A percentile compares a stretch with the other conserved stretches of the same genome.
Evolutionary conservation across 2,113 vertebrate species (phyloP).

Genomic region (Cyphomyrus discorhynchus): DNA sequence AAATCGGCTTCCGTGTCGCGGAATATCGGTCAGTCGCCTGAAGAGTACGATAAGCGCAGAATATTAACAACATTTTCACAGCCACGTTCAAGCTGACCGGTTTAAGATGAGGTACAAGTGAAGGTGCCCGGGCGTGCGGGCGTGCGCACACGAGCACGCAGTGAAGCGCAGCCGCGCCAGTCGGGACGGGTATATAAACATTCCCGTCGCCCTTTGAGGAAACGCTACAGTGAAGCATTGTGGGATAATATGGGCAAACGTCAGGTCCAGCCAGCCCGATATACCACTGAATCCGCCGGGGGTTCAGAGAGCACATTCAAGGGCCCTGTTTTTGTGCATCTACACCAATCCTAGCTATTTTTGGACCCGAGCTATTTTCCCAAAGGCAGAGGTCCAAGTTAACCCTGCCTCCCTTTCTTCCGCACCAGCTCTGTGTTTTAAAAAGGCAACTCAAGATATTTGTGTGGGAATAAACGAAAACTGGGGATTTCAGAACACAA

Average conservation of each 20-base stretch:
- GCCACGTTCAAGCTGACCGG: conserved; percentile 12
- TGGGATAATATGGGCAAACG: conserved; percentile 14
- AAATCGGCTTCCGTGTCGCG: background rate
- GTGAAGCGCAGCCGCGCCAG: conserved; percentile 9
- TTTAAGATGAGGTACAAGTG: conserved; percentile 14
- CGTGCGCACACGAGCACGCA: conserved; percentile 15
- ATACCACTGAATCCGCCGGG: conserved; percentile 31
- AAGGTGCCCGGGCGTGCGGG: too few relatives aligned
- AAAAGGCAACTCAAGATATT: conserved; percentile 54
- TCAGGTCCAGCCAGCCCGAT: background rate
- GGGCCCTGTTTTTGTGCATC: conserved; percentile 45
- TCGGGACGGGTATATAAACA: conserved; percentile 40
- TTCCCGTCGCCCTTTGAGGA: conserved; percentile 43
- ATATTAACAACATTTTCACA: conserved; percentile 33
- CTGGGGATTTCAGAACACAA: conserved; percentile 65
- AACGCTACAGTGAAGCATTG: conserved; percentile 45
- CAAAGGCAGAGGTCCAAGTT: conserved; percentile 46
- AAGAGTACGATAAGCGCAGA: background rate
- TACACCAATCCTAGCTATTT: conserved; percentile 60
- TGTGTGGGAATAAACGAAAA: conserved; percentile 29
- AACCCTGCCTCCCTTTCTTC: conserved; percentile 35
- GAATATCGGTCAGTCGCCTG: background rate
- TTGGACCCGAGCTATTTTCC: conserved; percentile 53
- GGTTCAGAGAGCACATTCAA: conserved; percentile 26
- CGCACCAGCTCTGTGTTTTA: conserved; percentile 29